These are phyloP conservation scores for Rhinophrynus dorsalis DNA, from an alignment of 2,797 vertebrate genomes.

Conservation along the genomic window DNA sequence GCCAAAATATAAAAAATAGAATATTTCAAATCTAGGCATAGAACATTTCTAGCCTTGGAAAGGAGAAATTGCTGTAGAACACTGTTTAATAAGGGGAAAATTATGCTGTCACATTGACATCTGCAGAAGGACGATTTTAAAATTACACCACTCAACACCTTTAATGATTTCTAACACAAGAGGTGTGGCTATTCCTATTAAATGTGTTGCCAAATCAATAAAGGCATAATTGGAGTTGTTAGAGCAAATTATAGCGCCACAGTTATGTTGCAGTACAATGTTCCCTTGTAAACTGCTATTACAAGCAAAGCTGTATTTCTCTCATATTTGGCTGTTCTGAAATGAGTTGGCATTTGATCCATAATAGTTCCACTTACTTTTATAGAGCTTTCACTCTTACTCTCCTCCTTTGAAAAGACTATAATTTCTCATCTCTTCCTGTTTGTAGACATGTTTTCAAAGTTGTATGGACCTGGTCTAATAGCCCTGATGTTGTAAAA, in stretches of 20 bases:
- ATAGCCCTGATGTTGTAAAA: conserved; percentile 73
- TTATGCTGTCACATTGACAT: conserved; percentile 96
- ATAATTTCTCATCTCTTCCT: conserved; percentile 83
- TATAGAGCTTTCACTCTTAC: conserved; percentile 89
- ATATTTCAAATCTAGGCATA: conserved; percentile 71
- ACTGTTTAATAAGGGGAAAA: conserved; percentile 90
- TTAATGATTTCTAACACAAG: conserved; percentile 95
- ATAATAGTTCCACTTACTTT: conserved; percentile 95
- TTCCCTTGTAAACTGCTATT: conserved; percentile 97
- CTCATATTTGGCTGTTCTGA: conserved; percentile 84
- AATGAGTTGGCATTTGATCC: conserved; percentile 90
- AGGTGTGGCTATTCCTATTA: conserved; percentile 97
- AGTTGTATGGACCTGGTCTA: conserved; percentile 68
- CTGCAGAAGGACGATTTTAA: conserved; percentile 90
- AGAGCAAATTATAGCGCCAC: conserved; percentile 98
- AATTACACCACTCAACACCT: conserved; percentile 97
- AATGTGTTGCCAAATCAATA: conserved; percentile 98
- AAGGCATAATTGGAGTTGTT: conserved; percentile 99
- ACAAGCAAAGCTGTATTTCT: conserved; percentile 84
- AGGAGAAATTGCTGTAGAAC: conserved; percentile 85
- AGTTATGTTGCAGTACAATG: conserved; percentile 95
- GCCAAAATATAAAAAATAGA: conserved; percentile 55
- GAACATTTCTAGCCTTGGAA: conserved; percentile 76
- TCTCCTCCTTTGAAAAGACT: conserved; percentile 89
- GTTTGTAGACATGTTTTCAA: conserved; percentile 68